Evolutionary conservation across 2,113 vertebrate genomes (phyloP).

Genomic region (Polypterus bichir): DNA sequence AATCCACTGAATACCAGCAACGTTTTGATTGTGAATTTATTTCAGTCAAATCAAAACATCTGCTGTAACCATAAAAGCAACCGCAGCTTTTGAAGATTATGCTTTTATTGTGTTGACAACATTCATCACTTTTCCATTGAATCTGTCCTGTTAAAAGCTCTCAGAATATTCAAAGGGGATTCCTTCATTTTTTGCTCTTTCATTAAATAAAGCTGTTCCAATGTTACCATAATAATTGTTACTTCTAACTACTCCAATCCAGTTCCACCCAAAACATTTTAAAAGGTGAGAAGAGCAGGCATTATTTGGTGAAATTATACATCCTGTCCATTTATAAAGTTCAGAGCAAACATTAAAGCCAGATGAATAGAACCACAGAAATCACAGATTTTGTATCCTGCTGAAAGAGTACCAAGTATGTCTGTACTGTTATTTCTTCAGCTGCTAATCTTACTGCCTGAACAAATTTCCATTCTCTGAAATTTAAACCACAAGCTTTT

Average conservation of each 20-base stretch:
- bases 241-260: background rate
- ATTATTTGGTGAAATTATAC: background rate
- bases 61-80: background rate
- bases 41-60: background rate
- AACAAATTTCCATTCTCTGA: no score
- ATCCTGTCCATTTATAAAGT: no score
- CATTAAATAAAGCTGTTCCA: background rate
- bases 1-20: conserved; percentile 9
- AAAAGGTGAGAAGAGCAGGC: background rate
- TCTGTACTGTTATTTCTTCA: no score
- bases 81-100: conserved; percentile 1
- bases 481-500: no score
- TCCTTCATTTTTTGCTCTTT: background rate
- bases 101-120: conserved; percentile 2
- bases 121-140: background rate
- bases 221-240: background rate
- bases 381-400: no score
- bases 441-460: no score
- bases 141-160: background rate
- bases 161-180: background rate
- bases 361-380: no score
- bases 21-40: background rate
- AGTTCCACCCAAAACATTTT: no score
- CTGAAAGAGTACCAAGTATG: no score
- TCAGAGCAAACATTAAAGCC: no score